These are phyloP conservation scores for Silurus asotus DNA, from an alignment of 2,113 vertebrate species.

Conservation along the genomic window DNA sequence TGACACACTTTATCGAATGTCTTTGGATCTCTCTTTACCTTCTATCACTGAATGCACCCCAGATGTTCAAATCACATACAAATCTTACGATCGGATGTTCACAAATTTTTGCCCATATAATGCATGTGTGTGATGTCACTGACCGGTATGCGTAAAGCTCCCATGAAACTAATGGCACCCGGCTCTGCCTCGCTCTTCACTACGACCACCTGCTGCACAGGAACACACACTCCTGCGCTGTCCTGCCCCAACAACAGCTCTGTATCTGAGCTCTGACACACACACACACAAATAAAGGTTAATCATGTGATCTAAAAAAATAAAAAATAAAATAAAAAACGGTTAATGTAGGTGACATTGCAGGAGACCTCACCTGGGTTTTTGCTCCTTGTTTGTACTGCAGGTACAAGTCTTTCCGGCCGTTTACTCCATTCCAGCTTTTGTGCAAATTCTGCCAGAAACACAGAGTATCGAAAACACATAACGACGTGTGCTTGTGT, in stretches of 20 bases:
- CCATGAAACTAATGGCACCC: conserved; percentile 88
- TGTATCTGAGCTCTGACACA: conserved; percentile 66
- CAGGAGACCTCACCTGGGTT: conserved; percentile 57
- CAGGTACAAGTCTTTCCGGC: conserved; percentile 62
- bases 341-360: not conserved
- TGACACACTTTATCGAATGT: no score
- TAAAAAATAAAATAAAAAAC: no score
- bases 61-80: no score
- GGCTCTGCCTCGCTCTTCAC: conserved; percentile 74
- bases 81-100: no score
- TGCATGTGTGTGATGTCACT: conserved; percentile 55
- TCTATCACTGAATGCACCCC: no score
- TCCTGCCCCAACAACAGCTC: conserved; percentile 68
- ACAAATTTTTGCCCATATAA: no score
- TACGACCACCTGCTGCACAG: conserved; percentile 65
- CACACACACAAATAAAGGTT: not conserved
- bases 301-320: no score
- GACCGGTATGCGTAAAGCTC: conserved; percentile 86
- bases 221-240: conserved; percentile 55
- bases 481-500: not conserved
- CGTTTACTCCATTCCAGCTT: conserved; percentile 59
- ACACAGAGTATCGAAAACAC: not conserved
- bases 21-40: no score
- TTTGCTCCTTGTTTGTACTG: conserved; percentile 65
- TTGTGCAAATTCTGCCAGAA: conserved; percentile 46